A percentile compares a stretch with the other conserved stretches of the same genome.
Evolutionary conservation across 1,140 invertebrate genomes (phyloP).

Genomic region (Pseudomyrmex dendroicus): DNA sequence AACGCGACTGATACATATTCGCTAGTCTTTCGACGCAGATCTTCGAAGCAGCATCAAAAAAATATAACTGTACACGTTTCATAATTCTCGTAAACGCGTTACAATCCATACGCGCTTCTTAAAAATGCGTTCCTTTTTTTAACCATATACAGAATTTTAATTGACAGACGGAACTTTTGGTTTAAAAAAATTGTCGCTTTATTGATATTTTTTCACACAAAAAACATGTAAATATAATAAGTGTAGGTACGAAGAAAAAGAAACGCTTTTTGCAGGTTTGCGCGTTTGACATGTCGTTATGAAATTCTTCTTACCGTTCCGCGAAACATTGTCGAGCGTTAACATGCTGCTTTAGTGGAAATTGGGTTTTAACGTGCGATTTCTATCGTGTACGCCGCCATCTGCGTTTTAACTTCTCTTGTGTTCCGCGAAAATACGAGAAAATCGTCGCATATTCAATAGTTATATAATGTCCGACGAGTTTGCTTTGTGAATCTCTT

Average conservation of each 20-base stretch:
- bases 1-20: neutral
- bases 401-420: conserved; percentile 29
- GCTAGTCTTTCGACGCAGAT: neutral
- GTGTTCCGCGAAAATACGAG: conserved; percentile 24
- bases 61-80: conserved; percentile 35
- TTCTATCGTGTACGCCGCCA: neutral
- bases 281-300: conserved; percentile 17
- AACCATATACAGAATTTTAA: conserved; percentile 4
- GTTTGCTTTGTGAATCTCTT: neutral
- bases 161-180: too few species aligned
- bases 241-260: neutral
- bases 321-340: conserved; percentile 16
- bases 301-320: conserved; percentile 41
- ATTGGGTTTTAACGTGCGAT: conserved; percentile 47
- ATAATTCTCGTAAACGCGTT: conserved; percentile 30
- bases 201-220: neutral
- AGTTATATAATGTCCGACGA: conserved; percentile 5
- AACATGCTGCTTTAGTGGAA: conserved; percentile 42
- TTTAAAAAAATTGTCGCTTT: conserved; percentile 8
- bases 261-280: neutral
- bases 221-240: too few species aligned
- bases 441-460: conserved; percentile 16
- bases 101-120: conserved; percentile 25
- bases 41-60: conserved; percentile 8
- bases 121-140: conserved; percentile 27